Evolutionary conservation across 2,797 vertebrate genomes (phyloP), one percentile per base, ranked within the genome.

Genomic region (Poeciliopsis presidionis): DNA sequence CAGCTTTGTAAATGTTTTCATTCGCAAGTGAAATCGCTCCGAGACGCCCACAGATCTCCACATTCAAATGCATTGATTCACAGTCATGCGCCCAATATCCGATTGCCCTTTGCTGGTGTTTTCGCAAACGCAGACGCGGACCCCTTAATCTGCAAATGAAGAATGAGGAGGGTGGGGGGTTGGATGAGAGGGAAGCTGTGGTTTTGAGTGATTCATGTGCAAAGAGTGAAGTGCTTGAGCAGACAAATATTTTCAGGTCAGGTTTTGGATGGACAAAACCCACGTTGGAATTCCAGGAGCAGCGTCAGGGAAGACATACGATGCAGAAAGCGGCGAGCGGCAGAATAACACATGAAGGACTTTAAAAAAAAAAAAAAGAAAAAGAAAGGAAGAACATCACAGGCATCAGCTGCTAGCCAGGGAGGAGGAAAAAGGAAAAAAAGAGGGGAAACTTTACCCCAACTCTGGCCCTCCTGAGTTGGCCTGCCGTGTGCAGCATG

Each of bases 331-430:
- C 77, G 65, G 78, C 43, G 81, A 84, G 80, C 87, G 79, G 90
- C 76, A 49, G 91, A 95, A 92, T 91, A 94, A 95, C 95, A 95
- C 87, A 91, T 93, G 94, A 92, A 83, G 89, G 78, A 87, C 63
- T 82, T 92, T 4, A 36, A 36, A 36, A 39, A 39, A 33, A 33
- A 22, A 41, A 93, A 11, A 25, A 41, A 93, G 4, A 25, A 25
- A 25, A 22, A 39, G 93, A 94, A 93, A 94, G 92, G 94, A 91
- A 94, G 81, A 84, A 91, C 92, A 95, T 96, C 93, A 92, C 89
- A 95, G 91, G 80, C 87, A 53, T 88, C 88, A 86, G 87, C 85
- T 81, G 81, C 92, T 93, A 95, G 91, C 93, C 87, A 92, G 91
- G 86, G 87, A 91, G 81, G 77, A 85, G 49, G 20, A 7, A 22